phyloP scores from a whole-genome alignment of 1,140 invertebrate genomes.

The Cydia fagiglandana region DNA sequence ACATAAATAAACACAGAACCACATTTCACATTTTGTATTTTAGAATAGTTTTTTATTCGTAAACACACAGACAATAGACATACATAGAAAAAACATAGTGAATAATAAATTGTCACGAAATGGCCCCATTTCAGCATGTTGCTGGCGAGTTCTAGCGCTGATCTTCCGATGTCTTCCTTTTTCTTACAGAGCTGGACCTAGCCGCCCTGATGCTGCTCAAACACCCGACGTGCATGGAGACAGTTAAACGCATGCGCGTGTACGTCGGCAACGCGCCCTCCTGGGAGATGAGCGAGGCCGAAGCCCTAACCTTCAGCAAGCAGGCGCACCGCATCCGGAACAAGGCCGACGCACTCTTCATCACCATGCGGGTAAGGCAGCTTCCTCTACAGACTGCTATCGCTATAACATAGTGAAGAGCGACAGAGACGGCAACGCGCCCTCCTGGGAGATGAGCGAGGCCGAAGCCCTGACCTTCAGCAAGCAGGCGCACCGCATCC shows the following conservation, averaged over 20 bases:
- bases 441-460: slow-evolving; percentile 84
- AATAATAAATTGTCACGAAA: too few species aligned
- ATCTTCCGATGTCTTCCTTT: too few species aligned
- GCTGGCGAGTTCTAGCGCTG: too few species aligned
- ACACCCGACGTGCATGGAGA: slow-evolving; percentile 90
- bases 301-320: slow-evolving; percentile 81
- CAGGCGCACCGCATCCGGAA: slow-evolving; percentile 84
- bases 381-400: too few species aligned
- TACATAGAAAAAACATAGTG: too few species aligned
- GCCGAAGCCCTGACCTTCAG: slow-evolving; percentile 82
- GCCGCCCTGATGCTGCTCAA: slow-evolving; percentile 91
- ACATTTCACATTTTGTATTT: too few species aligned
- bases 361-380: slow-evolving; percentile 80
- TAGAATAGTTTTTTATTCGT: too few species aligned
- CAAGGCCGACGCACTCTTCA: slow-evolving; percentile 83
- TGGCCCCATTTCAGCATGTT: too few species aligned
- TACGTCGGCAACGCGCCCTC: slow-evolving; percentile 87
- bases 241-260: slow-evolving; percentile 83
- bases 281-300: slow-evolving; percentile 84
- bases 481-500: slow-evolving; percentile 83
- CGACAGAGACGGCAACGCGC: slow-evolving; percentile 86
- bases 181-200: slow-evolving; percentile 83
- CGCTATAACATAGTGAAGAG: too few species aligned
- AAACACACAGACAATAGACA: too few species aligned
- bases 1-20: too few species aligned